These are phyloP conservation scores for Paracentrotus lividus DNA, from an alignment of 53 echinoderm and acorn worm species.

Conservation along the genomic window DNA sequence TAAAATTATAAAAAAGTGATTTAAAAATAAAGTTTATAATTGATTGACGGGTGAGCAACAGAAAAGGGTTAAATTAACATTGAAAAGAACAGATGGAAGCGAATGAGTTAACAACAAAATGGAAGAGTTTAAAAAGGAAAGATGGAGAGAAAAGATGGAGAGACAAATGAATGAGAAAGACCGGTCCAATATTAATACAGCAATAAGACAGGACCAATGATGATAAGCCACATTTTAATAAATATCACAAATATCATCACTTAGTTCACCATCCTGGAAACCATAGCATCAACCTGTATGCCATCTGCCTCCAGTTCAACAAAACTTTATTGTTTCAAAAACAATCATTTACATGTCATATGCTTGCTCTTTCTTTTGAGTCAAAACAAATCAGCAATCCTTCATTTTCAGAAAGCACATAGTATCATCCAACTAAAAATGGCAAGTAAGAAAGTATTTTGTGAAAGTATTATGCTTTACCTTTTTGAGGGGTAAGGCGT, in stretches of 20 bases:
- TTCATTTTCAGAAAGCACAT: background rate
- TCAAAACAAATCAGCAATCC: background rate
- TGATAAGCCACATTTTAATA: conserved; percentile 62
- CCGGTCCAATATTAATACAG: conserved; percentile 32
- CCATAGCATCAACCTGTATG: background rate
- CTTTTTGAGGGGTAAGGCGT: background rate
- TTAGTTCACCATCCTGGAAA: conserved; percentile 4
- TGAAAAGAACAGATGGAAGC: conserved; percentile 14
- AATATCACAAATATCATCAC: conserved; percentile 57
- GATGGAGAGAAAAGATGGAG: conserved; percentile 69
- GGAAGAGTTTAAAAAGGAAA: conserved; percentile 21
- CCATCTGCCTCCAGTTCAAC: background rate
- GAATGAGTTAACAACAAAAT: conserved; percentile 9
- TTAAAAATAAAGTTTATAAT: background rate
- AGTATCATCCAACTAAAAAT: background rate
- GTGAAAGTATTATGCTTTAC: background rate
- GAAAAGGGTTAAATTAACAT: conserved; percentile 35
- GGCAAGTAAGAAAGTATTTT: background rate
- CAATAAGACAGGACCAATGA: conserved; percentile 48
- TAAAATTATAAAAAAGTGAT: conserved; percentile 33
- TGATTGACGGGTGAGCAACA: conserved; percentile 50
- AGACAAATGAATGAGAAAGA: conserved; percentile 31
- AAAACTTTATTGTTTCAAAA: background rate
- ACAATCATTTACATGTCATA: background rate
- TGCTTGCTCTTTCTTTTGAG: background rate